Base-by-base conservation (phyloP, 2,113 vertebrate species). In the Dasyprocta punctata region DNA sequence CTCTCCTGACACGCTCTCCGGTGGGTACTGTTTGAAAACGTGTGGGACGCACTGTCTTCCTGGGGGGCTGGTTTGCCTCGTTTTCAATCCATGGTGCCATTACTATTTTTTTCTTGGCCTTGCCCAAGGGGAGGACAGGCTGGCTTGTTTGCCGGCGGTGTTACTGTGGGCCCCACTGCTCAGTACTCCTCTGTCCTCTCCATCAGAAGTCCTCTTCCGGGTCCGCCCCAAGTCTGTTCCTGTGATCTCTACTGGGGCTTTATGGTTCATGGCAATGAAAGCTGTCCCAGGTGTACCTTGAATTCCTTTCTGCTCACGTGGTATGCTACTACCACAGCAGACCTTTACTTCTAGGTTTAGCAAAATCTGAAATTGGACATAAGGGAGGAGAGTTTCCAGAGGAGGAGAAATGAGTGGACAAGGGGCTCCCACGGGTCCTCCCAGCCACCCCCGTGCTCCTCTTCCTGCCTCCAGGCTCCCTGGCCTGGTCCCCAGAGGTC, bases 181-280 rank as follows among this genome's bases (percentile, higher is more conserved):
- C 11, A 19, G 13, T 16, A 20, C 52, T 82, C 44, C 58, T 90
- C 44, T 90, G 77, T 19, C 52, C 63, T 52, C 75, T 87, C 3
- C 19, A 5, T 36, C 41, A 54, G 22, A 41, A 86, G 28, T 89
- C 56, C 71, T 47, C 94, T 84, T 80, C 36, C 10, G 7, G 81
- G 67, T n/a, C 81, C 7, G 9, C n/a, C 24, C 33, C 3, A 7
- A 28, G 73, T 13, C 73, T 16, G n/a, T 69, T 33, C n/a, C 69
- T 41, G 7, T 19, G 47, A 36, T 38, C 88, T 63, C 12, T 5
- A 58, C 56, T 49, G 26, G 44, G 33, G 13, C 56, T 81, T 90
- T 82, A 47, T 69, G 84, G 52, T 58, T 58, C 81, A 67, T 71
- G 58, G 30, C 89, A 83, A 86, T 88, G 33, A 94, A 89, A 94